Evolutionary conservation across 2,797 vertebrate species (phyloP).

Genomic region (Calcarius lapponicus): DNA sequence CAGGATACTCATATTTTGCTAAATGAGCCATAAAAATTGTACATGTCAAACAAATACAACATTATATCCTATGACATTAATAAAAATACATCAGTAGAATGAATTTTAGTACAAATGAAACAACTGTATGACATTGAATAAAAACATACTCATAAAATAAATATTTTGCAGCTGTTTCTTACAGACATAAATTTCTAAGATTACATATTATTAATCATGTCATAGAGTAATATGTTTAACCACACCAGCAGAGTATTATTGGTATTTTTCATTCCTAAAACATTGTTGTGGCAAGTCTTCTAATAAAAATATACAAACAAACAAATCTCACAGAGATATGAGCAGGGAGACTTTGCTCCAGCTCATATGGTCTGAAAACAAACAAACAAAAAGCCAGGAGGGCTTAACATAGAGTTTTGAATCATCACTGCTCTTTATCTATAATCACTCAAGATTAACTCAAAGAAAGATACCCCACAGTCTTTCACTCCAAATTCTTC

Average conservation of each 20-base stretch:
- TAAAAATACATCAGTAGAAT: slow-evolving; percentile 3
- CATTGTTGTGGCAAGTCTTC: neutral
- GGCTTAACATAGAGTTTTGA: neutral
- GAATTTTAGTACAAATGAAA: neutral
- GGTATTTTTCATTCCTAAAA: neutral
- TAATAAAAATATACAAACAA: neutral
- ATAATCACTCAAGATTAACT: neutral
- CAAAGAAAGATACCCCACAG: neutral
- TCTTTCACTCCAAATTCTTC: neutral
- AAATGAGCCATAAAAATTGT: slow-evolving; percentile 15
- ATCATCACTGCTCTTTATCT: neutral
- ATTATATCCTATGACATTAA: neutral
- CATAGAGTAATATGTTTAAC: neutral
- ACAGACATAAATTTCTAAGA: neutral
- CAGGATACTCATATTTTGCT: slow-evolving; percentile 24
- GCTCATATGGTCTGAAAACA: neutral
- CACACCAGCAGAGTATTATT: neutral
- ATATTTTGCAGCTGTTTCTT: slow-evolving; percentile 3
- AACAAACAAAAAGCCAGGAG: neutral
- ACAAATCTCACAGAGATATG: neutral
- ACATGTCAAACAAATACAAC: neutral
- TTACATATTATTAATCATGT: neutral
- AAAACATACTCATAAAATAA: neutral
- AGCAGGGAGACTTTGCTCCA: neutral
- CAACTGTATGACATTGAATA: neutral